A percentile compares a stretch with the other conserved stretches of the same genome.
These are phyloP conservation scores for Sandelia bainsii DNA, from an alignment of 2,797 vertebrate genomes.

Conservation along the genomic window DNA sequence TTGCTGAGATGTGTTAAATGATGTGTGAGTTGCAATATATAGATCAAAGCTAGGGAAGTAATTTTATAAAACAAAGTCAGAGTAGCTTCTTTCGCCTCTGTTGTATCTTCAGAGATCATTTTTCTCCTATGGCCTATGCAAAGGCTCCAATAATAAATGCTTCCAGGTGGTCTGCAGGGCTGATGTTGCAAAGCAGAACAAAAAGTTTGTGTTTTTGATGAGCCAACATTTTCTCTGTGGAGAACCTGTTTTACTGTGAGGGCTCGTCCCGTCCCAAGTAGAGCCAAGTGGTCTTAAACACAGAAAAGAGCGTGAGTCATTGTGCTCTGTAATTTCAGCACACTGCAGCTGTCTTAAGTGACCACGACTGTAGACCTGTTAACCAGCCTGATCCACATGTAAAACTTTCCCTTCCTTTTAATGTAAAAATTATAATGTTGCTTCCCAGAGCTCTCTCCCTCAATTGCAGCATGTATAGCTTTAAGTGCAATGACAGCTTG, in stretches of 20 bases:
- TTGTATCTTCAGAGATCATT: background rate
- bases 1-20: constrained; percentile 36
- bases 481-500: constrained; percentile 75
- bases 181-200: constrained; percentile 57
- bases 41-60: constrained; percentile 42
- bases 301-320: constrained; percentile 72
- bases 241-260: constrained; percentile 62
- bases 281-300: constrained; percentile 70
- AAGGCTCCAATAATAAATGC: constrained; percentile 51
- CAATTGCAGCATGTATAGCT: constrained; percentile 72
- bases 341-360: constrained; percentile 76
- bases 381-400: constrained; percentile 80
- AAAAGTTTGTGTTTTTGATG: constrained; percentile 69
- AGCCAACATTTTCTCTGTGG: constrained; percentile 68
- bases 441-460: constrained; percentile 72
- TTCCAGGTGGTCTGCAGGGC: constrained; percentile 62
- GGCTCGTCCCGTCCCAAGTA: constrained; percentile 38
- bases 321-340: constrained; percentile 80
- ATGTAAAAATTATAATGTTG: constrained; percentile 81
- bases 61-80: constrained; percentile 32
- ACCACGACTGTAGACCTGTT: constrained; percentile 81
- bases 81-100: constrained; percentile 20
- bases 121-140: constrained; percentile 15
- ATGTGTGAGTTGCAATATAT: constrained; percentile 27
- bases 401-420: constrained; percentile 79